Evolutionary conservation across 1,140 invertebrate species (phyloP), one percentile per base, ranked within the genome.

Genomic region (Drosophila eugracilis): DNA sequence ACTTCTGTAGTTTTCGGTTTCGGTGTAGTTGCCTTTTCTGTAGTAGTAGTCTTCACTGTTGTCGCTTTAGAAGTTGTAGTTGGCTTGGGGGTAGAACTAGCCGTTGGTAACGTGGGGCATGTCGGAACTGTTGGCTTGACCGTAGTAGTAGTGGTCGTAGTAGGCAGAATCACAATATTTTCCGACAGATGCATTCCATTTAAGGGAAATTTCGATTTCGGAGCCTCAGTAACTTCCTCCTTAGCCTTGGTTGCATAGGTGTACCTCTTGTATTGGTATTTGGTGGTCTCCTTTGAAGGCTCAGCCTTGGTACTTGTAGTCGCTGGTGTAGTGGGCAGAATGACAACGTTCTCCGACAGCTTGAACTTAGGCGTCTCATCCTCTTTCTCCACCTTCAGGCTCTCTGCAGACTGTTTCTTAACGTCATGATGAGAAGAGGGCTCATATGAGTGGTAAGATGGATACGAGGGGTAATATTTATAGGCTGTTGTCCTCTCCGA

Each of bases 101-200:
- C 2, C 22, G 22, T n/a, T 7, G 30, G 12, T 2, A 22, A 5
- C 7, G 15, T 22, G 30, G 19, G n/a, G 10, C 17, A 52, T 6
- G 48, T 53, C 2, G 22, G 15, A 9, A 15, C 19, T 10, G 12
- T 15, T 5, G 24, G n/a, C 12, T 28, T 30, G 0, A n/a, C 3
- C 14, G 49, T 21, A 9, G 49, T 30, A 2, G 30, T 14, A n/a
- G 24, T 41, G 1, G 55, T 39, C 2, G 49, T 37, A 6, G 48
- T 63, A 4, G 63, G 62, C 12, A 63, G 0, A 15, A 74, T 44
- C 4, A 74, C 71, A 45, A 73, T 62, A 15, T 50, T 44, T 15
- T 73, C 9, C 17, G 34, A 19, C 0, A 71, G 32, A 5, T 44
- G 14, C 21, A 71, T 5, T 1, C 2, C 26, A 30, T 45, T 41